phyloP scores from a whole-genome alignment of 2,797 vertebrate species.

The Ambastaia sidthimunki region DNA sequence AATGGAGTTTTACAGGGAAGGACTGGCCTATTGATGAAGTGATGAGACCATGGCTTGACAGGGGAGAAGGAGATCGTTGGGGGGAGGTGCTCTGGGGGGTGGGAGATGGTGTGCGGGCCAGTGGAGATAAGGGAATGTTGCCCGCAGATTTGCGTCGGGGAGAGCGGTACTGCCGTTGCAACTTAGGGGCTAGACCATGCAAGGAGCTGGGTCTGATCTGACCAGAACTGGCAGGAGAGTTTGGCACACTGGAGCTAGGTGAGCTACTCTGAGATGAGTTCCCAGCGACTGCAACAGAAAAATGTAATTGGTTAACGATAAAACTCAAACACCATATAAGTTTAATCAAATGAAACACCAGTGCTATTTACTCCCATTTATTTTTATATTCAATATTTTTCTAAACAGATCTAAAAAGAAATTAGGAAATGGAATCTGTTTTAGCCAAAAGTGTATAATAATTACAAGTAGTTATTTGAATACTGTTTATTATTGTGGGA shows the following conservation, averaged over 20 bases:
- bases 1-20: slow-evolving; percentile 91
- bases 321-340: background rate
- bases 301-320: slow-evolving; percentile 8
- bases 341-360: background rate
- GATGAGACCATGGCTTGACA: slow-evolving; percentile 81
- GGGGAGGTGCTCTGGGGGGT: slow-evolving; percentile 92
- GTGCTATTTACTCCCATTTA: background rate
- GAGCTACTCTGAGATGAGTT: slow-evolving; percentile 98
- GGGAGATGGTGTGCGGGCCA: slow-evolving; percentile 94
- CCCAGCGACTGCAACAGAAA: slow-evolving; percentile 79
- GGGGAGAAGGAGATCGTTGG: slow-evolving; percentile 90
- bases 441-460: no score
- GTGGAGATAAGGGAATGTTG: slow-evolving; percentile 93
- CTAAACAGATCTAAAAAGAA: no score
- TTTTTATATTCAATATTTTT: background rate
- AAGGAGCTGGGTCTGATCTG: slow-evolving; percentile 95
- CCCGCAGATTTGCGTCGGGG: slow-evolving; percentile 94
- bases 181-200: slow-evolving; percentile 92
- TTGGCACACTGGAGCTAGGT: slow-evolving; percentile 93
- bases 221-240: slow-evolving; percentile 93
- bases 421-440: no score
- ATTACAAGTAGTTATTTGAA: no score
- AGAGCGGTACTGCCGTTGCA: slow-evolving; percentile 95
- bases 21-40: slow-evolving; percentile 78
- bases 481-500: background rate